Evolutionary conservation across 2,797 vertebrate species (phyloP), one percentile per base, ranked within the genome.

Genomic region (Urophycis tenuis): DNA sequence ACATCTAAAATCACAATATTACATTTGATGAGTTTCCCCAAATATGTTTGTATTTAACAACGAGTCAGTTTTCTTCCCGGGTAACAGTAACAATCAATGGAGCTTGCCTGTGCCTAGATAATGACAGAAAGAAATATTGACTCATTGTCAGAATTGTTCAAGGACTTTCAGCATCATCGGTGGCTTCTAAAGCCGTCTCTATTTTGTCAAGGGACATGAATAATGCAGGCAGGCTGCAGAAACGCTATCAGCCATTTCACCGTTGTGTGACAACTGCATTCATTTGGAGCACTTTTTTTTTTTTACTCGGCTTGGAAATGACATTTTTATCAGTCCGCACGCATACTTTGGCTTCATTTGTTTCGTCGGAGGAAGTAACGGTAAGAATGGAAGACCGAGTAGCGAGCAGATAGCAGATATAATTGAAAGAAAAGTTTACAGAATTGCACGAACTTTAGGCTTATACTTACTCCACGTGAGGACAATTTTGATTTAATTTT

Each of bases 191-290:
- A 78, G 33, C 71, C 17, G 35, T 76, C 74, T 84, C 53, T 84
- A 10, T 78, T 86, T 81, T 82, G 83, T 83, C 83, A 86, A 77
- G 25, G 75, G 75, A 78, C 67, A 83, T 87, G 81, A 86, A 87
- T 87, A 79, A 89, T 87, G 82, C 84, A 87, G 15, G 25, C 1
- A 74, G 60, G 30, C 73, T 74, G 77, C 73, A 76, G 60, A 73
- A 75, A 83, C 76, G 82, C 80, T 74, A 83, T 87, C 79, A 85
- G 81, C 80, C 77, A 81, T 87, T 77, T 78, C 70, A 73, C 80
- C 75, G 39, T 77, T 76, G 84, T 76, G 84, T 79, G 71, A 83
- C 77, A 77, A 80, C 71, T 80, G 75, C 71, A 81, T 80, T 85
- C 74, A 84, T 80, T 71, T 79, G 72, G 73, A 79, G 80, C 76